Evolutionary conservation across 2,113 vertebrate species (phyloP).

Genomic region (Rhinoptilus africanus): DNA sequence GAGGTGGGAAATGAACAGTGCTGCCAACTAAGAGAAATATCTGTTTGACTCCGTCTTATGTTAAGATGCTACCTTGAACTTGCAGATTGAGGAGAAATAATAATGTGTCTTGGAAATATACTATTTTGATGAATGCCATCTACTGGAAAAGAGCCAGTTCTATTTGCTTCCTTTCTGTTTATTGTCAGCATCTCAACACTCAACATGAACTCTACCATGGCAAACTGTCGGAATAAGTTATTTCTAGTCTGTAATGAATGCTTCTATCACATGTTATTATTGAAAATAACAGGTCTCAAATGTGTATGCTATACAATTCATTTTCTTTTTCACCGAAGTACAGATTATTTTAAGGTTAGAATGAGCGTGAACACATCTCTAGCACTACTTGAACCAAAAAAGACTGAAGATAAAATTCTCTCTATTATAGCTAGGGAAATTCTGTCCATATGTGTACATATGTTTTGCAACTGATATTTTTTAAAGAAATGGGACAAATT

Average conservation of each 20-base stretch:
- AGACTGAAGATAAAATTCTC: not conserved
- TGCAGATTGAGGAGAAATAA: slow-evolving; percentile 59
- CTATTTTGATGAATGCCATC: slow-evolving; percentile 39
- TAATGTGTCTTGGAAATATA: slow-evolving; percentile 1
- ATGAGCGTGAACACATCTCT: not conserved
- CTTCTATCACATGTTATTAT: slow-evolving; percentile 59
- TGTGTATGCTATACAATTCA: slow-evolving; percentile 17
- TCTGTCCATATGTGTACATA: not conserved
- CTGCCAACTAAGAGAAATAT: not conserved
- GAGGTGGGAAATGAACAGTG: not conserved
- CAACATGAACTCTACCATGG: slow-evolving; percentile 28
- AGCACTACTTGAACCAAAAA: not conserved
- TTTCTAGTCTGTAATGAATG: slow-evolving; percentile 64
- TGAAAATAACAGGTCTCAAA: slow-evolving; percentile 68
- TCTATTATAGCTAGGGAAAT: not conserved
- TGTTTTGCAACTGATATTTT: not conserved
- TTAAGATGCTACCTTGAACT: slow-evolving; percentile 56
- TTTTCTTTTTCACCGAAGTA: slow-evolving; percentile 40
- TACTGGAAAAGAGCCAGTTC: slow-evolving; percentile 46
- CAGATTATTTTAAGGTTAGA: slow-evolving; percentile 3
- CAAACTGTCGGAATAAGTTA: slow-evolving; percentile 62
- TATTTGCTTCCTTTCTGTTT: slow-evolving; percentile 58
- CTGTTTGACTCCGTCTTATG: not conserved
- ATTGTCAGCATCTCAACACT: slow-evolving; percentile 60
- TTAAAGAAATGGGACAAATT: not conserved